Evolutionary conservation across 2,888 invertebrate genomes (phyloP).

Genomic region (Pheosia gnoma): DNA sequence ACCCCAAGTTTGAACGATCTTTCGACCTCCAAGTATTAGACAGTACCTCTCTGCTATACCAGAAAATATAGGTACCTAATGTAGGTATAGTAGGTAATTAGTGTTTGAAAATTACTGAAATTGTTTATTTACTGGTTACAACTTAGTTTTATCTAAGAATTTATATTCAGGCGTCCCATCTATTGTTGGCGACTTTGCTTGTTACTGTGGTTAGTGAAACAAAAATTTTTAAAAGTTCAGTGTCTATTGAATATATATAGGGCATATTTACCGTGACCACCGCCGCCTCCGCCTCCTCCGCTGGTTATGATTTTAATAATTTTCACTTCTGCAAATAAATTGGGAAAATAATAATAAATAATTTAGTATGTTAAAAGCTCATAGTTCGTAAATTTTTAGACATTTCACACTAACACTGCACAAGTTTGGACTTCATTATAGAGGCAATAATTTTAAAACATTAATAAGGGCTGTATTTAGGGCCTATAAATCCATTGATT

Average conservation of each 20-base stretch:
- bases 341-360: neutral
- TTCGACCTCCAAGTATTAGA: conserved; percentile 29
- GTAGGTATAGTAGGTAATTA: neutral
- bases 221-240: no score
- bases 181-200: neutral
- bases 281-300: conserved; percentile 54
- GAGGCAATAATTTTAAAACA: no score
- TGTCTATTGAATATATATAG: no score
- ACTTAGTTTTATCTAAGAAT: neutral
- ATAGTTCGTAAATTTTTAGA: no score
- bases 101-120: no score
- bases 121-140: neutral
- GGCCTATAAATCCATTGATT: no score
- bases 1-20: conserved; percentile 39
- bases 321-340: conserved; percentile 59
- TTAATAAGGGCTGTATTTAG: no score
- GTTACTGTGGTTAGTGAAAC: neutral
- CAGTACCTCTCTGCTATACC: neutral
- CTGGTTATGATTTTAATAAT: conserved; percentile 68
- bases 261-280: conserved; percentile 49
- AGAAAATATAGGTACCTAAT: neutral
- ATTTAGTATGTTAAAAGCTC: no score
- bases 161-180: neutral
- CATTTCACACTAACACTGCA: no score
- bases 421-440: no score